Evolutionary conservation across 2,888 invertebrate species (phyloP).

Genomic region (Idaea dimidiata): DNA sequence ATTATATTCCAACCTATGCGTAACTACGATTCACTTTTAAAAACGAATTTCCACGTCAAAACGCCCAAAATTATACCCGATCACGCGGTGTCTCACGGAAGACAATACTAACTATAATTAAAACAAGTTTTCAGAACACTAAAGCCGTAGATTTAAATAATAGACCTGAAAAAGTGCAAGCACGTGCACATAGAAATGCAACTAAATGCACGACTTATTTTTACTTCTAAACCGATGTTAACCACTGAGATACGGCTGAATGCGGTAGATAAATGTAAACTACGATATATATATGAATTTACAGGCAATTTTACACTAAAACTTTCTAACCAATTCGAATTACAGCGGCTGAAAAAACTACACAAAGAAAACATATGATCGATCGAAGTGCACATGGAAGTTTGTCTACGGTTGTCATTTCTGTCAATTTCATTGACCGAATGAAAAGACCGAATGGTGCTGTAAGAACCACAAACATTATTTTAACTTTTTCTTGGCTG

Average conservation of each 20-base stretch:
- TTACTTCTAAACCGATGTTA: conserved; percentile 30
- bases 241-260: conserved; percentile 20
- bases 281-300: conserved; percentile 28
- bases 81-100: conserved; percentile 21
- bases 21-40: conserved; percentile 47
- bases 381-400: conserved; percentile 78
- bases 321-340: conserved; percentile 73
- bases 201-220: conserved; percentile 50
- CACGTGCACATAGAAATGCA: conserved; percentile 75
- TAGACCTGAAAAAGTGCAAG: conserved; percentile 72
- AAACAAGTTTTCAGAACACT: conserved; percentile 34
- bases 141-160: conserved; percentile 53
- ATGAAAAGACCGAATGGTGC: conserved; percentile 24
- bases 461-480: conserved; percentile 14
- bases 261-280: conserved; percentile 27
- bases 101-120: conserved; percentile 28
- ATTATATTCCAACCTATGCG: conserved; percentile 54
- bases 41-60: conserved; percentile 46
- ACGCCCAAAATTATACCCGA: conserved; percentile 25
- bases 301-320: conserved; percentile 41
- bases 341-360: conserved; percentile 78
- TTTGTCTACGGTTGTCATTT: conserved; percentile 60
- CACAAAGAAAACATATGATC: conserved; percentile 82
- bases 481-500: neutral
- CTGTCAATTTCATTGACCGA: conserved; percentile 33